These are phyloP conservation scores for Pseudanteris insignis DNA, from an alignment of 2,888 invertebrate genomes.

Conservation along the genomic window DNA sequence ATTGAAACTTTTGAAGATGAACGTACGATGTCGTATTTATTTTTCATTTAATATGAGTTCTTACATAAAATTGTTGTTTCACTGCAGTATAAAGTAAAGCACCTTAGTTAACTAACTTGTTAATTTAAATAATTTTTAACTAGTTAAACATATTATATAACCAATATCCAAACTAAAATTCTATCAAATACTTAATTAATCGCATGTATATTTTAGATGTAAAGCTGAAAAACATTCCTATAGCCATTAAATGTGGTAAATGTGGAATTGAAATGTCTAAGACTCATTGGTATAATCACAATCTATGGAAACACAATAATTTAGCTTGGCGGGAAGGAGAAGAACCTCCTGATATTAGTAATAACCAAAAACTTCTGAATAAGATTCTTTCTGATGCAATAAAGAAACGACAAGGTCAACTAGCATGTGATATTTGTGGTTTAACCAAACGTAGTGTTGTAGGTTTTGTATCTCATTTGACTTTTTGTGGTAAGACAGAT, in stretches of 20 bases:
- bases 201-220: too few species aligned
- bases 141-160: too few species aligned
- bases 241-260: constrained; percentile 64
- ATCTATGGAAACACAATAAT: constrained; percentile 69
- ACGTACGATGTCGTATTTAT: constrained; percentile 5
- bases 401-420: constrained; percentile 62
- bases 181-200: too few species aligned
- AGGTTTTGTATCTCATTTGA: constrained; percentile 73
- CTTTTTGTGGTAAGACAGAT: constrained; percentile 71
- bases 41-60: too few species aligned
- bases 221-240: too few species aligned
- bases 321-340: constrained; percentile 71
- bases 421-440: constrained; percentile 71
- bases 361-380: constrained; percentile 67
- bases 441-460: constrained; percentile 63
- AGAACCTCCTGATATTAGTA: constrained; percentile 68
- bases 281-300: constrained; percentile 68
- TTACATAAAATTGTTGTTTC: too few species aligned
- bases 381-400: constrained; percentile 66
- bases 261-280: constrained; percentile 66
- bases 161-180: too few species aligned
- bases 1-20: constrained; percentile 21
- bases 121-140: too few species aligned
- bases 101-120: too few species aligned
- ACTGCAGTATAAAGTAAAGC: too few species aligned